Percentiles rank a stretch among this genome's conserved stretches.
These are phyloP conservation scores for Silurus meridionalis DNA, from an alignment of 2,113 vertebrate genomes.

Conservation along the genomic window DNA sequence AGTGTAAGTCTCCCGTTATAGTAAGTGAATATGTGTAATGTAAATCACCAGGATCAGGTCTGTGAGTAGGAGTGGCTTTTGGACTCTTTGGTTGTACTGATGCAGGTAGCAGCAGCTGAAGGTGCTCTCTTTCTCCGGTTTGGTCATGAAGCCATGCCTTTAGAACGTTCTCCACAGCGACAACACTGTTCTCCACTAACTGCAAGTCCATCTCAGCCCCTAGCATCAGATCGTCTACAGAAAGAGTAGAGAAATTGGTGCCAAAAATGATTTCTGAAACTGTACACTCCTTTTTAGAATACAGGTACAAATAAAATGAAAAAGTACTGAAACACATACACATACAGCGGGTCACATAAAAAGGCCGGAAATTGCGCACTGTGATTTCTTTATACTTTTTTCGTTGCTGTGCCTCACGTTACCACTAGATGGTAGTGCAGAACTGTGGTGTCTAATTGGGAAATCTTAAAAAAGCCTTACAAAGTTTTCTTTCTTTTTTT, in stretches of 20 bases:
- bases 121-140: constrained; percentile 81
- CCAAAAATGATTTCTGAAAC: not conserved
- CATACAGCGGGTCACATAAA: not conserved
- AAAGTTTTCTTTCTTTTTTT: constrained; percentile 1
- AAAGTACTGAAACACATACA: not conserved
- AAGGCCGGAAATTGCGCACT: not conserved
- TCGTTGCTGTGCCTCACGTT: not conserved
- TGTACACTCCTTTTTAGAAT: not conserved
- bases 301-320: not conserved
- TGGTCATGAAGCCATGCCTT: constrained; percentile 88
- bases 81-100: constrained; percentile 52
- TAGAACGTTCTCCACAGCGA: constrained; percentile 83
- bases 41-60: constrained; percentile 62
- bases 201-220: constrained; percentile 83
- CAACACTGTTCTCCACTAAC: constrained; percentile 76
- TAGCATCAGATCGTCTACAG: constrained; percentile 74
- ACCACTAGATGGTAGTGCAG: constrained; percentile 45
- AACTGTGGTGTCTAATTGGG: not conserved
- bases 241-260: not conserved
- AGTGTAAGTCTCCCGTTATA: not conserved
- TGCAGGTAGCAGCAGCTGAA: constrained; percentile 85
- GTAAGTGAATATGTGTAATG: not conserved
- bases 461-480: not conserved
- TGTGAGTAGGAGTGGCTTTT: constrained; percentile 50
- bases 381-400: not conserved